Conservation (phyloP, 2,888 invertebrate species). For the Tryphoninae sp. region DNA sequence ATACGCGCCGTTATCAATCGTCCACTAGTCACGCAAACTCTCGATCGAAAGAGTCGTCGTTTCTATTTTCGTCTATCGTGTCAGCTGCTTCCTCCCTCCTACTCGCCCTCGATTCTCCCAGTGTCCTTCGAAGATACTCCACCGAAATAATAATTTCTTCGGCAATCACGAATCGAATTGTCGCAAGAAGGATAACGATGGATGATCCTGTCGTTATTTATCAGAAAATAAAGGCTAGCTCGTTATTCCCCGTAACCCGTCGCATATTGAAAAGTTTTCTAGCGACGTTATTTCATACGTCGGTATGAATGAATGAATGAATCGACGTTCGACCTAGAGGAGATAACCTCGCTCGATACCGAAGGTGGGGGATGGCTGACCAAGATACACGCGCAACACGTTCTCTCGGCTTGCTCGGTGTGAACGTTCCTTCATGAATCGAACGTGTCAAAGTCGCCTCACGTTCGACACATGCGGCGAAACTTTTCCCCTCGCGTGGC, state of each 20-base stretch:
- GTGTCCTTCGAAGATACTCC: background rate
- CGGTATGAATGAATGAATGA: constrained; percentile 59
- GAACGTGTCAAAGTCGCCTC: background rate
- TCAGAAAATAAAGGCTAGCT: background rate
- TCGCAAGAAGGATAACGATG: background rate
- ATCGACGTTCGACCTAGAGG: constrained; percentile 49
- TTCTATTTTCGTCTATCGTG: constrained; percentile 64
- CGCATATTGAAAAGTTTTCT: constrained; percentile 12
- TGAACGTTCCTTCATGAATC: constrained; percentile 7
- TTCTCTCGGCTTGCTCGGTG: background rate
- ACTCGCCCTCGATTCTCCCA: constrained; percentile 40
- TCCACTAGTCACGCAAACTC: constrained; percentile 66
- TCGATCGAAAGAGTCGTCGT: constrained; percentile 55
- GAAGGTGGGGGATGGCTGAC: constrained; percentile 17
- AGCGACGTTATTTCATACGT: constrained; percentile 1
- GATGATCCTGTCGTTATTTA: constrained; percentile 20
- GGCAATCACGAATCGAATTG: no score
- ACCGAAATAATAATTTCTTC: no score
- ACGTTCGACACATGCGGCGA: background rate
- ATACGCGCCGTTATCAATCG: constrained; percentile 70
- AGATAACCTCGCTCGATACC: constrained; percentile 63
- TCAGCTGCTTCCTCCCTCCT: constrained; percentile 65
- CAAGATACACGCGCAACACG: constrained; percentile 6
- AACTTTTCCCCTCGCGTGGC: background rate
- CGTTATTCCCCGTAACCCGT: background rate